These are phyloP conservation scores for Limnephilus rhombicus DNA, from an alignment of 2,888 invertebrate species.

Conservation along the genomic window DNA sequence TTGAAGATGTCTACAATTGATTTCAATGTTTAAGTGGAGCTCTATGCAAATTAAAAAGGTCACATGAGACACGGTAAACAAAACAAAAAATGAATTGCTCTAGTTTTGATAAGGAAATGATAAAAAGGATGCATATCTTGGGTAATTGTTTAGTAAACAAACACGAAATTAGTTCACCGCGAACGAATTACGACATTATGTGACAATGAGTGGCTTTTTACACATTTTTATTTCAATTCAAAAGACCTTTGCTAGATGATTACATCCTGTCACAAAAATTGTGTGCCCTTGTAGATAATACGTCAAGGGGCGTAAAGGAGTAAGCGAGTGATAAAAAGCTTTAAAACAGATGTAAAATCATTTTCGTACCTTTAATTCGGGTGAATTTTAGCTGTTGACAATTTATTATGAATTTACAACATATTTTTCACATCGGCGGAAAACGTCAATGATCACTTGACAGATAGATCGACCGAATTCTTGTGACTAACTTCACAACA, in stretches of 20 bases:
- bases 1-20: constrained; percentile 1
- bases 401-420: constrained; percentile 40
- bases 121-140: not conserved
- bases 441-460: constrained; percentile 57
- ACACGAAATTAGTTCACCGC: not conserved
- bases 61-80: constrained; percentile 34
- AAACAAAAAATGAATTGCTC: constrained; percentile 28
- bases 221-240: constrained; percentile 15
- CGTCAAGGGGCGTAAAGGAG: not conserved
- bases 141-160: not conserved
- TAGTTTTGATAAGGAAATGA: not conserved
- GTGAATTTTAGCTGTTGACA: constrained; percentile 30
- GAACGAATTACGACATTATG: not conserved
- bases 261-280: constrained; percentile 51
- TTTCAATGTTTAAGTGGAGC: not conserved
- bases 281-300: constrained; percentile 22
- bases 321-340: no score
- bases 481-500: constrained; percentile 26
- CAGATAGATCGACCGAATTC: constrained; percentile 46
- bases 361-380: constrained; percentile 25
- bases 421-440: constrained; percentile 44
- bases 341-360: not conserved
- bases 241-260: constrained; percentile 43
- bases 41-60: constrained; percentile 30
- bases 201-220: not conserved